phyloP scores from a whole-genome alignment of 2,888 invertebrate species.

The Drepana falcataria region DNA sequence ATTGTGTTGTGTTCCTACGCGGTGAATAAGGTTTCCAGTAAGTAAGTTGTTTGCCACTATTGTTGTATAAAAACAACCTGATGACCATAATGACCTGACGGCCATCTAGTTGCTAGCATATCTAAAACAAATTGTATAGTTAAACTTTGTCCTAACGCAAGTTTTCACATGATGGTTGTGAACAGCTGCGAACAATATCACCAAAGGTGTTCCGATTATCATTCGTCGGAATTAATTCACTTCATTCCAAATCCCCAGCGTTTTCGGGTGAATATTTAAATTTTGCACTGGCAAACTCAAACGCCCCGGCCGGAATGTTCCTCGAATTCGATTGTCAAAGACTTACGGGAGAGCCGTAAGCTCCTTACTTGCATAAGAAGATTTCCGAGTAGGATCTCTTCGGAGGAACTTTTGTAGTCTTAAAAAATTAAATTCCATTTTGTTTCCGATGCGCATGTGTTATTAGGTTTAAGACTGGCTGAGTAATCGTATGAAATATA shows the following conservation, averaged over 20 bases:
- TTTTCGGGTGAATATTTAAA: slow-evolving; percentile 32
- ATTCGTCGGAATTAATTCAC: slow-evolving; percentile 49
- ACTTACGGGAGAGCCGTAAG: slow-evolving; percentile 59
- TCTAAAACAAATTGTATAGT: too few species aligned
- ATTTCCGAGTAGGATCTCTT: slow-evolving; percentile 50
- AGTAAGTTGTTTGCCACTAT: too few species aligned
- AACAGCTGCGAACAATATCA: neutral
- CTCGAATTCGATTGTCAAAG: slow-evolving; percentile 69
- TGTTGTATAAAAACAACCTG: too few species aligned
- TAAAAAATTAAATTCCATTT: slow-evolving; percentile 49
- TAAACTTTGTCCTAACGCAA: too few species aligned
- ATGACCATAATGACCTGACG: too few species aligned
- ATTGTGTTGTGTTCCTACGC: too few species aligned
- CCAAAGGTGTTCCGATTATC: slow-evolving; percentile 42
- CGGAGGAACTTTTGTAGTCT: slow-evolving; percentile 52
- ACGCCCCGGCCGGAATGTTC: slow-evolving; percentile 34
- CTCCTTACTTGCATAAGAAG: slow-evolving; percentile 70
- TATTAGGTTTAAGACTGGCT: slow-evolving; percentile 9
- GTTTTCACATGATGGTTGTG: too few species aligned
- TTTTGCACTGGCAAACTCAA: slow-evolving; percentile 13
- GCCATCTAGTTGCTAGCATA: too few species aligned
- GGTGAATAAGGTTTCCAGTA: too few species aligned
- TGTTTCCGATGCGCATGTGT: slow-evolving; percentile 1
- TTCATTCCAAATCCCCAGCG: slow-evolving; percentile 21
- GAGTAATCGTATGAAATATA: slow-evolving; percentile 13